Conservation (phyloP, 2,888 invertebrate genomes). For the Aethes cnicana region DNA sequence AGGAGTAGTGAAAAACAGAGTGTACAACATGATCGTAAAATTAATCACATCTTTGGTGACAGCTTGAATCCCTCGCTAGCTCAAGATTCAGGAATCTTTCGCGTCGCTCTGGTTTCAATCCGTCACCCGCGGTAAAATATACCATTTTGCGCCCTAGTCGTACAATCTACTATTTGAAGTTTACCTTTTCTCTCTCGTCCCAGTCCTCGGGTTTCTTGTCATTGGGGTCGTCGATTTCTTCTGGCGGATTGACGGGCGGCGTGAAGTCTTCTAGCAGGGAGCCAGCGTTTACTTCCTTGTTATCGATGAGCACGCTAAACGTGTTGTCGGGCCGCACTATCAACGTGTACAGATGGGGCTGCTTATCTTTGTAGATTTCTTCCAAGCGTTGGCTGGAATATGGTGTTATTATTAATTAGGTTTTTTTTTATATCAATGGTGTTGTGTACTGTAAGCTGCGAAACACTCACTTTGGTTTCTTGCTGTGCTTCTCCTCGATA, state of each 20-base stretch:
- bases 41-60: too few species aligned
- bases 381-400: constrained; percentile 86
- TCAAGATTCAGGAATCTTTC: too few species aligned
- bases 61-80: too few species aligned
- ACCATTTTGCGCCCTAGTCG: too few species aligned
- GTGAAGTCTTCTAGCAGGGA: constrained; percentile 93
- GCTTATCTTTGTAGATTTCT: constrained; percentile 94
- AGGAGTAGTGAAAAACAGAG: too few species aligned
- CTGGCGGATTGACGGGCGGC: constrained; percentile 97
- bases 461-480: constrained; percentile 88
- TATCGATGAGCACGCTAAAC: constrained; percentile 94
- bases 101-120: too few species aligned
- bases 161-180: not conserved
- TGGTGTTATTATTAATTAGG: too few species aligned
- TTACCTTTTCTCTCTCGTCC: constrained; percentile 91
- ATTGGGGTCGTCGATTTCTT: constrained; percentile 95
- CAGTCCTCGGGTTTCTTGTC: constrained; percentile 94
- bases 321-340: constrained; percentile 97
- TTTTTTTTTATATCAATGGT: too few species aligned
- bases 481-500: constrained; percentile 97
- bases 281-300: constrained; percentile 91
- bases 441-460: not conserved
- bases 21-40: too few species aligned
- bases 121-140: too few species aligned
- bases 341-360: constrained; percentile 97